Conservation (phyloP, 1,140 invertebrate species). For the Drosophila biarmipes region DNA sequence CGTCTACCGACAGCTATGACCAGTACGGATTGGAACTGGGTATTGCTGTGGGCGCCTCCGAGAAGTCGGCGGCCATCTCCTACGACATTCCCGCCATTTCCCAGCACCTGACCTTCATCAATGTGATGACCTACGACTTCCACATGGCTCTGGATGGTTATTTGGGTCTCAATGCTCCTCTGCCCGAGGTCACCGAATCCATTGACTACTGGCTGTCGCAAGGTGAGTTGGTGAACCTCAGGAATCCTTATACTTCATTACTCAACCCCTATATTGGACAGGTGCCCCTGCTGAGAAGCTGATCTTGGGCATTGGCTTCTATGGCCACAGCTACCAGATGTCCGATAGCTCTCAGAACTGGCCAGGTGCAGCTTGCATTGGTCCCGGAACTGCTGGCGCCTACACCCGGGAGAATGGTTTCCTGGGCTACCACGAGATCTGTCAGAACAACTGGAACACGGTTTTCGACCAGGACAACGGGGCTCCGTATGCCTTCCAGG, state of each 20-base stretch:
- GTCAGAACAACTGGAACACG: conserved; percentile 60
- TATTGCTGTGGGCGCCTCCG: conserved; percentile 87
- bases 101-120: conserved; percentile 87
- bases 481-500: conserved; percentile 75
- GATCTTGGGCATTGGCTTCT: conserved; percentile 88
- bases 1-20: conserved; percentile 83
- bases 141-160: conserved; percentile 85
- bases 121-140: conserved; percentile 90
- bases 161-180: conserved; percentile 87
- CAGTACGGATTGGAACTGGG: conserved; percentile 85
- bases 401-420: conserved; percentile 89
- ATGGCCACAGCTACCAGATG: conserved; percentile 89
- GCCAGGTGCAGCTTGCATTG: conserved; percentile 86
- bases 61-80: conserved; percentile 85
- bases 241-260: conserved; percentile 12
- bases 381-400: conserved; percentile 87
- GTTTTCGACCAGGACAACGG: conserved; percentile 47
- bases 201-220: conserved; percentile 75
- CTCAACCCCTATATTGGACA: conserved; percentile 67
- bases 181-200: conserved; percentile 83
- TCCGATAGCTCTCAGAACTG: conserved; percentile 83
- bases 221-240: not conserved
- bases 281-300: conserved; percentile 86
- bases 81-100: conserved; percentile 86
- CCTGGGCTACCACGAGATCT: conserved; percentile 92